These are phyloP conservation scores for Laticauda colubrina DNA, from an alignment of 2,113 vertebrate genomes.

Conservation along the genomic window DNA sequence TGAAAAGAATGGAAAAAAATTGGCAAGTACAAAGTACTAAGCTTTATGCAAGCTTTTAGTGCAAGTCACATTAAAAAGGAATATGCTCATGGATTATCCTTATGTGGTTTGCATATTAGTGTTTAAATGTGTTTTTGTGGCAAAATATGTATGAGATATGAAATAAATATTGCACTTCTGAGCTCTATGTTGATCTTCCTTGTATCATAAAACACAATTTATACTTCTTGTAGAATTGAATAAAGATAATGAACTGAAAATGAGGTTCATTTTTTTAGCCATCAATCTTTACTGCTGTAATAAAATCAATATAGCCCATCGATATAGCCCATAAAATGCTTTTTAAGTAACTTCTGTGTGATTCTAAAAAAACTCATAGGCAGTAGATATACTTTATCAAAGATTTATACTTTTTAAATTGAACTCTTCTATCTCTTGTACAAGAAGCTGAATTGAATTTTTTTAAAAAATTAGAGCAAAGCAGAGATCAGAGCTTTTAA, in stretches of 20 bases:
- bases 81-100: neutral
- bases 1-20: slow-evolving; percentile 44
- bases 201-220: slow-evolving; percentile 29
- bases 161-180: slow-evolving; percentile 6
- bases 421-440: neutral
- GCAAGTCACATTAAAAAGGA: neutral
- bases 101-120: slow-evolving; percentile 8
- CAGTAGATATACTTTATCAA: neutral
- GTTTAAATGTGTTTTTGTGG: neutral
- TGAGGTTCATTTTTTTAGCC: no score
- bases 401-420: neutral
- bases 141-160: slow-evolving; percentile 6
- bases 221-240: neutral
- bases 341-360: neutral
- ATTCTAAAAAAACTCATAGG: neutral
- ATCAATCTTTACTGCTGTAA: neutral
- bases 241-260: neutral
- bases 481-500: neutral
- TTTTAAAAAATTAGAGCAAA: neutral
- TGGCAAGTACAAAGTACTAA: neutral
- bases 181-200: slow-evolving; percentile 17
- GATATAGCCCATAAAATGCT: neutral
- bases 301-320: neutral
- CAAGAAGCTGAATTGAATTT: neutral
- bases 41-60: neutral